Evolutionary conservation across 1,140 invertebrate genomes (phyloP).

Genomic region (Psilanteris sp.): DNA sequence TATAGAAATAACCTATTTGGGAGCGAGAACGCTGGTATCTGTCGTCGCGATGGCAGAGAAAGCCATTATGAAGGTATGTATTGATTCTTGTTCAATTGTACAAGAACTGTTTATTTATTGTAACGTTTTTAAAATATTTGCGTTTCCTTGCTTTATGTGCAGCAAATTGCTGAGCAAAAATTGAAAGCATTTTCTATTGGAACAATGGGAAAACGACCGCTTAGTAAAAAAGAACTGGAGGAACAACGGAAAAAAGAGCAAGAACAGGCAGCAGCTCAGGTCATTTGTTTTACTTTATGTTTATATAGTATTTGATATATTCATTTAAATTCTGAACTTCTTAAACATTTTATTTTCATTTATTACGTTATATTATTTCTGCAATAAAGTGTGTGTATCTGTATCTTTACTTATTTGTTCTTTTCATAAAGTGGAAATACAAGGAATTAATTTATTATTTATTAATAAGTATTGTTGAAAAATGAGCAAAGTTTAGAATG

Average conservation of each 20-base stretch:
- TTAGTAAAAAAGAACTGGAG: conserved; percentile 93
- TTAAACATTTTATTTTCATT: too few relatives aligned
- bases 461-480: too few relatives aligned
- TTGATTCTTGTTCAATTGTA: neutral
- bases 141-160: conserved; percentile 16
- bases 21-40: too few relatives aligned
- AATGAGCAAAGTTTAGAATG: too few relatives aligned
- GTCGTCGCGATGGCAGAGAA: conserved; percentile 73
- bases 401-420: too few relatives aligned
- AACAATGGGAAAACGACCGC: conserved; percentile 88
- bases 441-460: too few relatives aligned
- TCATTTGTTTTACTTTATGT: conserved; percentile 78
- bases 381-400: too few relatives aligned
- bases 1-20: too few relatives aligned
- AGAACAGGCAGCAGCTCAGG: conserved; percentile 90
- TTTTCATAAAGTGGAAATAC: too few relatives aligned
- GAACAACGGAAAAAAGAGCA: conserved; percentile 93
- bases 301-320: too few relatives aligned
- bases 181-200: conserved; percentile 91
- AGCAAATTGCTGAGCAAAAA: conserved; percentile 88
- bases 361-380: too few relatives aligned
- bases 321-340: too few relatives aligned
- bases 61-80: conserved; percentile 76
- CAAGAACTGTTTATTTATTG: neutral
- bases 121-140: conserved; percentile 1